Evolutionary conservation across 2,797 vertebrate genomes (phyloP).

Genomic region (Tragelaphus oryx): DNA sequence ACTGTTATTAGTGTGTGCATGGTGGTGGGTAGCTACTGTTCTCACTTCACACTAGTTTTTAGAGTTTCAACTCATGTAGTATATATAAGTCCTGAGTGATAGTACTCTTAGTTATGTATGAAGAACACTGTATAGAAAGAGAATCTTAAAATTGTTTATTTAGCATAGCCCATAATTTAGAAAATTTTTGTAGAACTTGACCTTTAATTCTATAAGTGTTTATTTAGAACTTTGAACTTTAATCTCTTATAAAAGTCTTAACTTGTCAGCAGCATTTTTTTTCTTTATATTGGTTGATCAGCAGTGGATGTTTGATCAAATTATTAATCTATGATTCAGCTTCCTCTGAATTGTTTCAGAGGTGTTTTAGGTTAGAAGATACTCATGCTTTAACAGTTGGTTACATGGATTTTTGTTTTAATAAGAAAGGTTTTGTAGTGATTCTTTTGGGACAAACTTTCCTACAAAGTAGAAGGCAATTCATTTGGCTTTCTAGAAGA

Average conservation of each 20-base stretch:
- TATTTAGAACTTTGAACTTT: constrained; percentile 21
- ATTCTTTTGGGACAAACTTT: not conserved
- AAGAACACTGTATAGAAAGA: not conserved
- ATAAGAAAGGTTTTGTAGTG: not conserved
- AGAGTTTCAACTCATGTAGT: not conserved
- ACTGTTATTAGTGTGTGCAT: not conserved
- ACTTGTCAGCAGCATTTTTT: not conserved
- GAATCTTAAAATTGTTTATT: constrained; percentile 8
- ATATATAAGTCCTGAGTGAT: not conserved
- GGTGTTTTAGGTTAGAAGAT: constrained; percentile 68
- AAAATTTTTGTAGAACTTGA: constrained; percentile 15
- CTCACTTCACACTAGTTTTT: not conserved
- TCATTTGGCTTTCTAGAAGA: constrained; percentile 1
- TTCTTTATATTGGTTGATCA: not conserved
- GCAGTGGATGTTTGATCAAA: not conserved
- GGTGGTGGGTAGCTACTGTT: not conserved
- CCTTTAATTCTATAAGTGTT: not conserved
- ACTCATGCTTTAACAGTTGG: constrained; percentile 28
- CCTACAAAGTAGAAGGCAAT: not conserved
- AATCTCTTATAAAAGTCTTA: not conserved
- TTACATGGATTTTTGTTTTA: not conserved
- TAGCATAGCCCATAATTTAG: not conserved
- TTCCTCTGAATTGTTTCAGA: constrained; percentile 68
- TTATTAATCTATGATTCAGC: constrained; percentile 4
- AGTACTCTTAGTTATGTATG: not conserved